phyloP scores from a whole-genome alignment of 2,797 vertebrate genomes.

The Borostomias antarcticus region DNA sequence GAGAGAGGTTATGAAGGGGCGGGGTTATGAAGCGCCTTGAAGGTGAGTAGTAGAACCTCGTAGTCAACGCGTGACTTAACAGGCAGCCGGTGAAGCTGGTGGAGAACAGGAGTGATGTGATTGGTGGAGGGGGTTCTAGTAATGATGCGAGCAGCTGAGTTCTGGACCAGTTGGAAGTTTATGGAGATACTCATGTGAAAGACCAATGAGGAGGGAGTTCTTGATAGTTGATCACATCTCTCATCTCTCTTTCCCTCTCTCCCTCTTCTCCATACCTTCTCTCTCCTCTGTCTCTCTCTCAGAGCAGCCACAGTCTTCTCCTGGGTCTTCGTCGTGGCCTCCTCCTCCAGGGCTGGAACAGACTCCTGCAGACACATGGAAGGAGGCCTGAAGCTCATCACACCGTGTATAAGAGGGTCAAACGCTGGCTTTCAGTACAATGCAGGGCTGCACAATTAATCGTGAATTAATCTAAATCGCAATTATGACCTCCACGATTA shows the following conservation, averaged over 20 bases:
- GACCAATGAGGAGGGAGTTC: no score
- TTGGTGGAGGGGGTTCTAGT: no score
- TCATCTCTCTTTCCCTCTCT: background rate
- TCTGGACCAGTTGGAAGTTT: constrained; percentile 26
- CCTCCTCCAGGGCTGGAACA: constrained; percentile 33
- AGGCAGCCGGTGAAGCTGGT: no score
- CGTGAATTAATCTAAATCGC: no score
- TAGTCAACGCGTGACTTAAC: no score
- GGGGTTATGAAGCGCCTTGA: no score
- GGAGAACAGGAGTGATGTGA: no score
- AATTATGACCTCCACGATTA: no score
- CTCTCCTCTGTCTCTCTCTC: background rate
- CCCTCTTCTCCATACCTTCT: background rate
- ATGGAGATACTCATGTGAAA: background rate
- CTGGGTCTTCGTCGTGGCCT: constrained; percentile 30
- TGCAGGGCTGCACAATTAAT: no score
- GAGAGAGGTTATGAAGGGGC: constrained; percentile 24
- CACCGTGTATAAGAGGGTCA: background rate
- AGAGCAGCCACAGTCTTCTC: constrained; percentile 28
- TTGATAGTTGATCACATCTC: background rate
- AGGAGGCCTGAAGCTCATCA: background rate
- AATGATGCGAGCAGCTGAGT: no score
- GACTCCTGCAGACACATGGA: constrained; percentile 51
- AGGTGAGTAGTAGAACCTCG: no score
- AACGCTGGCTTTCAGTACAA: background rate